Evolutionary conservation across 2,888 invertebrate genomes (phyloP).

Genomic region (Uloborus plumipes): DNA sequence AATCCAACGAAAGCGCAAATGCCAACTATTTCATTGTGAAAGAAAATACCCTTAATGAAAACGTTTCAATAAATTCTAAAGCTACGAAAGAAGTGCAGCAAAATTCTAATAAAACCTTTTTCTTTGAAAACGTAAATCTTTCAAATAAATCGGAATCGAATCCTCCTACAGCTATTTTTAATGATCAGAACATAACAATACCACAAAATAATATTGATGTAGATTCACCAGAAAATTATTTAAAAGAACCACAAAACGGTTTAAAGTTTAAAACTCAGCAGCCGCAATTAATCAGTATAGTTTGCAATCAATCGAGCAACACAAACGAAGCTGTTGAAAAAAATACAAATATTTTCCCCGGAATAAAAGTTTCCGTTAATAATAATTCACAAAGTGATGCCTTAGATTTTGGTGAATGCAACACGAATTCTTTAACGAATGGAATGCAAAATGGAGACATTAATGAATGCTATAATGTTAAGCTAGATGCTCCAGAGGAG

Average conservation of each 20-base stretch:
- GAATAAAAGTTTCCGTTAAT: conserved; percentile 5
- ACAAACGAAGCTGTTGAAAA: not conserved
- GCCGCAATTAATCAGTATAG: conserved; percentile 28
- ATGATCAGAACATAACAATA: not conserved
- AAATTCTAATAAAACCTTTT: too few relatives aligned
- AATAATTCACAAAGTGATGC: conserved; percentile 15
- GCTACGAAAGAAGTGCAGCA: too few relatives aligned
- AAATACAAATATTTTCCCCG: not conserved
- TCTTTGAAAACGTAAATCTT: too few relatives aligned
- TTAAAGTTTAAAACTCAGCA: not conserved
- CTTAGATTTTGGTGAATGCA: conserved; percentile 48
- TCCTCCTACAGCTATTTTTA: too few relatives aligned
- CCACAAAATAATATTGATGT: not conserved
- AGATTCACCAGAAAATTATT: not conserved
- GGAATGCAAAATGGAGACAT: conserved; percentile 36
- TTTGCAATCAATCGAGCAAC: conserved; percentile 17
- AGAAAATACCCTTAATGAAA: too few relatives aligned
- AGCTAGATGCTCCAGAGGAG: conserved; percentile 59
- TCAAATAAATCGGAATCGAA: too few relatives aligned
- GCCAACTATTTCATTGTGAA: too few relatives aligned
- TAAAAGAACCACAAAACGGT: too few relatives aligned
- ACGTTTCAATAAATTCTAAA: too few relatives aligned
- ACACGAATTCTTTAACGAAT: conserved; percentile 21
- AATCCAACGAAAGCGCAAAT: too few relatives aligned
- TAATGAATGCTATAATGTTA: conserved; percentile 64